Conservation (phyloP, 1,140 invertebrate genomes). For the Aplysia californica region DNA sequence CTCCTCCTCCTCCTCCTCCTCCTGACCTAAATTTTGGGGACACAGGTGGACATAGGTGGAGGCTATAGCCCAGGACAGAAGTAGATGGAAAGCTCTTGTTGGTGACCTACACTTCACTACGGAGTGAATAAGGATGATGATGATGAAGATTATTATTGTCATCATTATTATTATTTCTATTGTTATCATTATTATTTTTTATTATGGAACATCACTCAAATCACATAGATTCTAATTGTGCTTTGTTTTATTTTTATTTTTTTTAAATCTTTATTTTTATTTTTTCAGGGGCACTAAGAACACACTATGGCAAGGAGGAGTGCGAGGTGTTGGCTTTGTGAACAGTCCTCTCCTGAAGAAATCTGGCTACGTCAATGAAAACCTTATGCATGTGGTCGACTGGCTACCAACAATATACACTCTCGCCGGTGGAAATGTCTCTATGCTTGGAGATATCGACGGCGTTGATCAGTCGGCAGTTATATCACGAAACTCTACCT, state of each 20-base stretch:
- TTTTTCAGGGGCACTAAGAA: conserved; percentile 74
- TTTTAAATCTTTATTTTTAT: conserved; percentile 7
- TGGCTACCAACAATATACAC: conserved; percentile 86
- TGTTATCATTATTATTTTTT: not conserved
- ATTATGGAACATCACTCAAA: not conserved
- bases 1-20: no score
- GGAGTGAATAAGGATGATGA: no score
- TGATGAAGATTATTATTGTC: not conserved
- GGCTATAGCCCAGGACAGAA: no score
- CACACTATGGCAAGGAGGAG: conserved; percentile 90
- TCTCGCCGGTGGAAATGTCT: conserved; percentile 65
- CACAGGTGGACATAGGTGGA: no score
- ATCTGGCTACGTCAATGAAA: conserved; percentile 71
- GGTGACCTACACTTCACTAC: no score
- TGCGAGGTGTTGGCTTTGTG: conserved; percentile 81
- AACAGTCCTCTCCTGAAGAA: conserved; percentile 79
- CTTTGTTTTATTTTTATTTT: no score
- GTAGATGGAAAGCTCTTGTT: no score
- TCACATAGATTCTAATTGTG: no score
- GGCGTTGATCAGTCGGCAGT: conserved; percentile 82
- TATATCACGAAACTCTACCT: conserved; percentile 73
- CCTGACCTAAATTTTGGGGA: no score
- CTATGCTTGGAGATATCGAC: conserved; percentile 74
- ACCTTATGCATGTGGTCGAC: conserved; percentile 85
- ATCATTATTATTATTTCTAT: not conserved